phyloP scores from a whole-genome alignment of 2,797 vertebrate species.

The Echeneis naucrates region DNA sequence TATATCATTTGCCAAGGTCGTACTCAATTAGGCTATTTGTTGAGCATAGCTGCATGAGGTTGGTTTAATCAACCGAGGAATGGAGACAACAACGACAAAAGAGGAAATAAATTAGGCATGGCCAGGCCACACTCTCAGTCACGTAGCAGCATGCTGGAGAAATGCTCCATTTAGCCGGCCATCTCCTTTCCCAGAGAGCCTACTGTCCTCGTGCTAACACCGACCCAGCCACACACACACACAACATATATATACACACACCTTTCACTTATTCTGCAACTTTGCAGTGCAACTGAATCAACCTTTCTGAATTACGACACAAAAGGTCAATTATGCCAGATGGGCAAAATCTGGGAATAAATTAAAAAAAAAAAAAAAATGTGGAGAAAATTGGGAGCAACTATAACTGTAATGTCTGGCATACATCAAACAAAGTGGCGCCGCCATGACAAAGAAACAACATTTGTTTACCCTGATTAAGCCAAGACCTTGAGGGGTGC shows the following conservation, averaged over 20 bases:
- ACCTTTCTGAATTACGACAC: constrained; percentile 66
- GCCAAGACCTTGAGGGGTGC: constrained; percentile 74
- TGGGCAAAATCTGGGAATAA: constrained; percentile 74
- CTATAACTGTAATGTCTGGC: constrained; percentile 58
- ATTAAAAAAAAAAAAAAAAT: constrained; percentile 59
- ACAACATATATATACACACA: constrained; percentile 12
- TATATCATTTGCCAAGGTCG: constrained; percentile 88
- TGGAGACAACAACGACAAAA: constrained; percentile 85
- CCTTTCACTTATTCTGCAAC: constrained; percentile 58
- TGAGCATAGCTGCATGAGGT: constrained; percentile 85
- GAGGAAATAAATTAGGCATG: constrained; percentile 86
- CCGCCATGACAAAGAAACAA: constrained; percentile 76
- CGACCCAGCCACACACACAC: constrained; percentile 37
- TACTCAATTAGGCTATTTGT: constrained; percentile 87
- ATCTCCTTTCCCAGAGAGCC: constrained; percentile 64
- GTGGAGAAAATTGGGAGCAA: constrained; percentile 52
- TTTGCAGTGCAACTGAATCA: constrained; percentile 62
- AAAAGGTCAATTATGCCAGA: constrained; percentile 81
- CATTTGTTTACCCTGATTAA: constrained; percentile 83
- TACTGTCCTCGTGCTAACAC: constrained; percentile 55
- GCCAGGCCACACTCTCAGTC: constrained; percentile 78
- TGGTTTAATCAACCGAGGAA: constrained; percentile 86
- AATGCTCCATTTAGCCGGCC: constrained; percentile 83
- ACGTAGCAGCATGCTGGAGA: constrained; percentile 77
- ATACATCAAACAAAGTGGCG: constrained; percentile 75